phyloP scores from a whole-genome alignment of 2,797 vertebrate species.

The Sorex maritimensis region DNA sequence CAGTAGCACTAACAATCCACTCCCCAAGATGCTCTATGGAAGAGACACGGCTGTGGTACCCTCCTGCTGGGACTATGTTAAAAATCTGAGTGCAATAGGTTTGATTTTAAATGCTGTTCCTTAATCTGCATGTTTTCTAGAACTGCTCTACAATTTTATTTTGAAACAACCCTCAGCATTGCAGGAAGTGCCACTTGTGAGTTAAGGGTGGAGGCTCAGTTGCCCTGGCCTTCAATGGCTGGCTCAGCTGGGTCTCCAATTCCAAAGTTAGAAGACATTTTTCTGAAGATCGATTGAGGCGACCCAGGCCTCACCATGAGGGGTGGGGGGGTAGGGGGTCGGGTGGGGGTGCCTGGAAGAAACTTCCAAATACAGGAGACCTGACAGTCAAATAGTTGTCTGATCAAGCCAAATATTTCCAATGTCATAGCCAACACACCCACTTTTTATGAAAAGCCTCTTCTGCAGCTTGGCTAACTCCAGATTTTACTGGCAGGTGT shows the following conservation, averaged over 20 bases:
- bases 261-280: constrained; percentile 71
- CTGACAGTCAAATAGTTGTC: constrained; percentile 53
- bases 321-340: neutral
- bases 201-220: constrained; percentile 49
- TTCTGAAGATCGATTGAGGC: constrained; percentile 56
- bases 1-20: constrained; percentile 62
- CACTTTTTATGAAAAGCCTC: constrained; percentile 18
- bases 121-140: constrained; percentile 90
- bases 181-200: constrained; percentile 86
- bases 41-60: constrained; percentile 68
- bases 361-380: constrained; percentile 38
- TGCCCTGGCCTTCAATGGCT: constrained; percentile 62
- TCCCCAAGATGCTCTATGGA: constrained; percentile 52
- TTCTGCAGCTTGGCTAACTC: neutral
- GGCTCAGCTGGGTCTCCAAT: constrained; percentile 61
- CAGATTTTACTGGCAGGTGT: neutral
- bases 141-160: constrained; percentile 89
- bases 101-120: constrained; percentile 89
- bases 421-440: constrained; percentile 37
- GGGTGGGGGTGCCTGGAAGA: constrained; percentile 27
- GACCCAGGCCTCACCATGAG: constrained; percentile 22
- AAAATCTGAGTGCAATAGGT: constrained; percentile 91
- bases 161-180: constrained; percentile 89
- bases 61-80: constrained; percentile 83
- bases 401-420: constrained; percentile 77